These are phyloP conservation scores for Alaudala cheleensis DNA, from an alignment of 2,113 vertebrate species.

Conservation along the genomic window DNA sequence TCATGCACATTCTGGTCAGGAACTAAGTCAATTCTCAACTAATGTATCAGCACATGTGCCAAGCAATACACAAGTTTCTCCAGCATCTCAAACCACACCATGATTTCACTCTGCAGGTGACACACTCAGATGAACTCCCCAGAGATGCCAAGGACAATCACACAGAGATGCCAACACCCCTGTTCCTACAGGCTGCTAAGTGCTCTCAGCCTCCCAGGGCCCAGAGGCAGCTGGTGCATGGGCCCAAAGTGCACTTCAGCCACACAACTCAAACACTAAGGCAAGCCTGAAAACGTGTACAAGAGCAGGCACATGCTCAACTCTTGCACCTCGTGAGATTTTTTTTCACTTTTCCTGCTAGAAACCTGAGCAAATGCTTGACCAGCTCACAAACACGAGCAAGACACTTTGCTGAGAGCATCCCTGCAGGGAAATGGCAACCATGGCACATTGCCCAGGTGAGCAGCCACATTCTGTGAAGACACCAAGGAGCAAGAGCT, in stretches of 20 bases:
- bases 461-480: neutral
- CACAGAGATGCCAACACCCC: fast-evolving
- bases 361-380: neutral
- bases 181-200: neutral
- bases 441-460: neutral
- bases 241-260: neutral
- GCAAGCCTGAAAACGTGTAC: neutral
- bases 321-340: neutral
- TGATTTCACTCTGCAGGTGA: neutral
- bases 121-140: neutral
- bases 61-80: neutral
- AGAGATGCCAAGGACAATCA: neutral
- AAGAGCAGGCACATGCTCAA: neutral
- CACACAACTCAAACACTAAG: neutral
- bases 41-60: fast-evolving
- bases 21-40: neutral
- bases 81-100: neutral
- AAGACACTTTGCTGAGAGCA: neutral
- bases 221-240: fast-evolving
- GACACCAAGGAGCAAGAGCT: neutral
- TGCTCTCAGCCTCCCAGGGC: neutral
- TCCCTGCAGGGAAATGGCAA: neutral
- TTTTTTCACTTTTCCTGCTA: neutral
- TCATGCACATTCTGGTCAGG: neutral
- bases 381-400: neutral